Percentiles rank a stretch among this genome's conserved stretches.
Conservation (phyloP, 2,888 invertebrate genomes). For the Proisotoma minuta region DNA sequence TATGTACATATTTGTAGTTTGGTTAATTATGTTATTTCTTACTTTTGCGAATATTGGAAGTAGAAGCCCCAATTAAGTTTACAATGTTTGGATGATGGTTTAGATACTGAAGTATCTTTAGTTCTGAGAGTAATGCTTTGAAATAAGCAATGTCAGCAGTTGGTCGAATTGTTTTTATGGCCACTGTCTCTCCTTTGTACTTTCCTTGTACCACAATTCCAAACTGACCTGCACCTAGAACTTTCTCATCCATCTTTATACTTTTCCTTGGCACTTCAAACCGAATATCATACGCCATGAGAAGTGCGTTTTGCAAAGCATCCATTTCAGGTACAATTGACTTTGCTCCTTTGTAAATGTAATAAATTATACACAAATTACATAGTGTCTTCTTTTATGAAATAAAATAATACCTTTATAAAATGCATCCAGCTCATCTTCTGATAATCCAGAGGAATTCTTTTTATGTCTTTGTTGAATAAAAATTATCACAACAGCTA, state of each 20-base stretch:
- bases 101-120: constrained; percentile 25
- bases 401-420: too few species aligned
- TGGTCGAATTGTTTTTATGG: constrained; percentile 25
- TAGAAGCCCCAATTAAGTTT: constrained; percentile 26
- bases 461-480: too few species aligned
- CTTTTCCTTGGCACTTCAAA: neutral
- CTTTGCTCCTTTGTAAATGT: too few species aligned
- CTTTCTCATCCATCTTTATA: constrained; percentile 2
- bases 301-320: neutral
- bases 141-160: constrained; percentile 17
- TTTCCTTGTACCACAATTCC: constrained; percentile 21
- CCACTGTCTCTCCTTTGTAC: constrained; percentile 9
- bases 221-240: constrained; percentile 27
- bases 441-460: too few species aligned
- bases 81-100: constrained; percentile 21
- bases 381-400: too few species aligned
- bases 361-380: too few species aligned
- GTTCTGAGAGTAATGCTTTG: constrained; percentile 20
- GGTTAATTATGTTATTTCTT: neutral
- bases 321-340: too few species aligned
- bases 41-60: constrained; percentile 20
- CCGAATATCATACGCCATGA: neutral
- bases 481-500: too few species aligned
- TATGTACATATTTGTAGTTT: neutral
- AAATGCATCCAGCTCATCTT: too few species aligned